Percentiles rank a stretch among this genome's conserved stretches.
Conservation (phyloP, 2,888 invertebrate species). For the Lutraria lutraria region DNA sequence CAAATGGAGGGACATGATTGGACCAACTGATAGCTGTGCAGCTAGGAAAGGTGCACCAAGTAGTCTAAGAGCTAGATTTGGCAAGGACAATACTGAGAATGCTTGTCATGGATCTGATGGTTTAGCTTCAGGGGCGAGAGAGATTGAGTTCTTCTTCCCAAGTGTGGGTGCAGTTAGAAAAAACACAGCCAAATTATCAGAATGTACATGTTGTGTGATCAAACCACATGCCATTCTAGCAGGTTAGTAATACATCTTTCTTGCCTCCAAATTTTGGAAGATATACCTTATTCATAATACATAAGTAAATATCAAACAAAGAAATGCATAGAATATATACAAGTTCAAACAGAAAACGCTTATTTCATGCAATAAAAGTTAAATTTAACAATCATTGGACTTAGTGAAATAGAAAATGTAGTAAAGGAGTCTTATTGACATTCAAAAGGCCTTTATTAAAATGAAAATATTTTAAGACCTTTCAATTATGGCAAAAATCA, state of each 20-base stretch:
- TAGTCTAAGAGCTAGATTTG: constrained; percentile 84
- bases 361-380: too few relatives aligned
- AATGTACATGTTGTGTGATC: constrained; percentile 90
- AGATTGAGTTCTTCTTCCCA: constrained; percentile 87
- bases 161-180: constrained; percentile 78
- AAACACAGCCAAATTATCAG: constrained; percentile 84
- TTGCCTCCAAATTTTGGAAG: too few relatives aligned
- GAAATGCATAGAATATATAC: too few relatives aligned
- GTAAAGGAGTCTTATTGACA: too few relatives aligned
- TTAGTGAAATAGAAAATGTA: too few relatives aligned
- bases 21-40: constrained; percentile 86
- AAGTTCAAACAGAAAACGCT: too few relatives aligned
- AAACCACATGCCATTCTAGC: constrained; percentile 96
- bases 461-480: too few relatives aligned
- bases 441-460: too few relatives aligned
- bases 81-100: constrained; percentile 84
- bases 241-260: constrained; percentile 87
- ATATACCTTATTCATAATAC: too few relatives aligned
- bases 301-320: too few relatives aligned
- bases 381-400: too few relatives aligned
- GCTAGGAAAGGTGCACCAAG: constrained; percentile 82
- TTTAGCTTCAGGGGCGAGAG: constrained; percentile 88
- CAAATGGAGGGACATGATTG: constrained; percentile 89
- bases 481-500: too few relatives aligned
- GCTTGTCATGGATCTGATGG: constrained; percentile 89